These are phyloP conservation scores for Falco cherrug DNA, from an alignment of 2,797 vertebrate species.

Conservation along the genomic window DNA sequence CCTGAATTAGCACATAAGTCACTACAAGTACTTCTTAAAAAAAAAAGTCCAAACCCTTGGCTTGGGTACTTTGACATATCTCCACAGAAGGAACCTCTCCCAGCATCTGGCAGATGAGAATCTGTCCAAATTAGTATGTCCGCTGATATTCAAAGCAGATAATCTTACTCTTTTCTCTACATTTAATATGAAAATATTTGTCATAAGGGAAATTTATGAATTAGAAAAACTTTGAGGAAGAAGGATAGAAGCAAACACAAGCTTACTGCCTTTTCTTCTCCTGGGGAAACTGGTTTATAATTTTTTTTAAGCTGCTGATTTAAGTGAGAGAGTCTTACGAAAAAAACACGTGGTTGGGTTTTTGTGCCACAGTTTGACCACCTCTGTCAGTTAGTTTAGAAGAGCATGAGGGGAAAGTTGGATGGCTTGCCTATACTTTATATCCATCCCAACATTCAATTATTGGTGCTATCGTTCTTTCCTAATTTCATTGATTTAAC, in stretches of 20 bases:
- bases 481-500: background rate
- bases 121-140: background rate
- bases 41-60: constrained; percentile 24
- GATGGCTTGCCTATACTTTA: background rate
- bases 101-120: constrained; percentile 23
- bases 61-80: background rate
- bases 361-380: background rate
- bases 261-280: background rate
- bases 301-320: constrained; percentile 19
- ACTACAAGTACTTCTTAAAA: background rate
- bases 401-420: background rate
- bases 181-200: constrained; percentile 15
- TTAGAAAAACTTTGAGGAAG: constrained; percentile 8
- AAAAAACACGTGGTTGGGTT: background rate
- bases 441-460: background rate
- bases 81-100: constrained; percentile 18
- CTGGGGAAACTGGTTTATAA: constrained; percentile 8
- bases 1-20: background rate
- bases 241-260: background rate
- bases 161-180: constrained; percentile 4
- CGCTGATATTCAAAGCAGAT: background rate
- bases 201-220: constrained; percentile 26
- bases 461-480: background rate
- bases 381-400: background rate
- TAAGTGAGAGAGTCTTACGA: background rate